Conservation (phyloP, 2,113 vertebrate genomes). For the Melospiza georgiana region DNA sequence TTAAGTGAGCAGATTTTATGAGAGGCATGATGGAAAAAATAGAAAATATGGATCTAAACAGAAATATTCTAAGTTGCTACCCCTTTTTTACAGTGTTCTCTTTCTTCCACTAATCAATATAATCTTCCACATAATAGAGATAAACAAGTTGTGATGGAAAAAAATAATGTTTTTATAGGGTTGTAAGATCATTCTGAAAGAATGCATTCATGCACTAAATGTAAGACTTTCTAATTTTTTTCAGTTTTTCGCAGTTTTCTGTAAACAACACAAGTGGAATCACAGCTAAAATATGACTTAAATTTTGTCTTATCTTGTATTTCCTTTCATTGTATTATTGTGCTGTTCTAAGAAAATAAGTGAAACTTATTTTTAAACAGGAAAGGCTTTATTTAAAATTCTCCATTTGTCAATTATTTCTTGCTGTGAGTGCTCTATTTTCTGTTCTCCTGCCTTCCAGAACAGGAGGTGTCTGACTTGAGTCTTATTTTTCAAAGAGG, state of each 20-base stretch:
- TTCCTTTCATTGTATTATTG: not conserved
- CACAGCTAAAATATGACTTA: not conserved
- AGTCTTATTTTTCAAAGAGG: not conserved
- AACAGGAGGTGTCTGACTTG: not conserved
- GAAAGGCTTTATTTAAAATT: not conserved
- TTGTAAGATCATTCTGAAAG: not conserved
- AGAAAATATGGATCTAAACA: not conserved
- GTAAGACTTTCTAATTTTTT: not conserved
- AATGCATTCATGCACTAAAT: not conserved
- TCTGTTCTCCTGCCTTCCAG: not conserved
- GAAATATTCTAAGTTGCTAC: not conserved
- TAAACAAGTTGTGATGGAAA: not conserved
- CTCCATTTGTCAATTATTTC: not conserved
- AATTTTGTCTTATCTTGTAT: not conserved
- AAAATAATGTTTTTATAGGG: not conserved
- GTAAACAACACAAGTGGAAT: not conserved
- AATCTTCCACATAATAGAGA: not conserved
- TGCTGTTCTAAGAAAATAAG: not conserved
- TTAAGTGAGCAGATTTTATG: not conserved
- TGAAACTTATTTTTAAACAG: not conserved
- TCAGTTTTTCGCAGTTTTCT: not conserved
- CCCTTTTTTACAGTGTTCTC: not conserved
- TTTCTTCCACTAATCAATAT: not conserved
- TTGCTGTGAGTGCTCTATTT: not conserved
- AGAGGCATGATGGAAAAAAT: not conserved